Evolutionary conservation across 2,797 vertebrate genomes (phyloP).

Genomic region (Erethizon dorsatum): DNA sequence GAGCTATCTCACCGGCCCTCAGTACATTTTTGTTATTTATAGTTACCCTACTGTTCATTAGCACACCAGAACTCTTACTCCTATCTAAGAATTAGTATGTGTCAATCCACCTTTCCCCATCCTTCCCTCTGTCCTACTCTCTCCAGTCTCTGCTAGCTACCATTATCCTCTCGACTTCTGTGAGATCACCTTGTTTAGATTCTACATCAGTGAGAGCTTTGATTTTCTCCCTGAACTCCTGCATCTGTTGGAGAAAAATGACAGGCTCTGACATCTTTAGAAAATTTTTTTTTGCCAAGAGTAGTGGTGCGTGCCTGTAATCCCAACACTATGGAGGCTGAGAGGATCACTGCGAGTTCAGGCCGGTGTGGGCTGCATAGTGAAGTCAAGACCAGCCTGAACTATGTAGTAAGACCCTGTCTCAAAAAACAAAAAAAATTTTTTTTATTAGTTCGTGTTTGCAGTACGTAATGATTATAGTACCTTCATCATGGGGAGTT

Average conservation of each 20-base stretch:
- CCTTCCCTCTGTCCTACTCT: not conserved
- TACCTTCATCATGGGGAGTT: not conserved
- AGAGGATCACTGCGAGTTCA: not conserved
- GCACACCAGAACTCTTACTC: not conserved
- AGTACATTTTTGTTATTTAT: not conserved
- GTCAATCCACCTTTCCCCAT: not conserved
- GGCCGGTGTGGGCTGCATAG: not conserved
- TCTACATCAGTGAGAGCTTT: slow-evolving; percentile 77
- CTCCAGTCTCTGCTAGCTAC: not conserved
- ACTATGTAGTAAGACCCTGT: not conserved
- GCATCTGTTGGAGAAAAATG: slow-evolving; percentile 95
- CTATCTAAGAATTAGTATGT: not conserved
- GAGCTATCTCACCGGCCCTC: too few relatives aligned
- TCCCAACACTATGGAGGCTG: not conserved
- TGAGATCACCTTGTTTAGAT: not conserved
- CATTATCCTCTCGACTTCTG: not conserved
- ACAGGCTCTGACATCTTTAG: slow-evolving; percentile 92
- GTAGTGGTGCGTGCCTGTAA: not conserved
- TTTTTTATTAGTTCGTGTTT: not conserved
- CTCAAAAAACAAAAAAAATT: not conserved
- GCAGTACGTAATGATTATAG: not conserved
- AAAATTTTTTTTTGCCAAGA: not conserved
- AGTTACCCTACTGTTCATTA: not conserved
- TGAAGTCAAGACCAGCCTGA: not conserved
- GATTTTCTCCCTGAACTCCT: slow-evolving; percentile 95